Evolutionary conservation across 1,140 invertebrate species (phyloP).

Genomic region (Caenorhabditis tropicalis): DNA sequence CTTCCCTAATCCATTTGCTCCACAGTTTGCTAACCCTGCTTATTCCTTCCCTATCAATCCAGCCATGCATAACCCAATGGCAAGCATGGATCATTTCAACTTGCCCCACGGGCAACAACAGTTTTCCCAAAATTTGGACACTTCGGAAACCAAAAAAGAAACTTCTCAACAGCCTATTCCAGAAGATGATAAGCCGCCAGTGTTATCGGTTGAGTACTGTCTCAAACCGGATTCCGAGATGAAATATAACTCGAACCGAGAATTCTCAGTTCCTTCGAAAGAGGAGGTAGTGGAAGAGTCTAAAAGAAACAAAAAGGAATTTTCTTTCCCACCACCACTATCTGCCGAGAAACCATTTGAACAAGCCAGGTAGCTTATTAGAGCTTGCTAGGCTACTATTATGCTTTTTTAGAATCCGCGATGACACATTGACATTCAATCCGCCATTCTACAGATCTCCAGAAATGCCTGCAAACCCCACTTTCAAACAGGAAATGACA

Average conservation of each 20-base stretch:
- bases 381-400: not conserved
- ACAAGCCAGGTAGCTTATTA: not conserved
- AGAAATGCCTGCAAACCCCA: not conserved
- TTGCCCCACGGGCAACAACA: not conserved
- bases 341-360: not conserved
- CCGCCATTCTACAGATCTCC: not conserved
- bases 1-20: not conserved
- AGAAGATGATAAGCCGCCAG: not conserved
- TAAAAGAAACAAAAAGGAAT: not conserved
- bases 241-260: not conserved
- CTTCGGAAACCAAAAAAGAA: not conserved
- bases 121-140: not conserved
- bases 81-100: not conserved
- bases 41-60: not conserved
- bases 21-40: not conserved
- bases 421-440: not conserved
- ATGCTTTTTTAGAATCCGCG: not conserved
- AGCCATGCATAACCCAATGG: slow-evolving; percentile 12
- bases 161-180: not conserved
- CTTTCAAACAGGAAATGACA: not conserved
- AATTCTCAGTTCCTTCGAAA: not conserved
- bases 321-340: not conserved
- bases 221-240: not conserved
- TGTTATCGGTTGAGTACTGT: not conserved
- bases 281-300: not conserved